Evolutionary conservation across 2,797 vertebrate species (phyloP), one percentile per base, ranked within the genome.

Genomic region (Vireo griseus): DNA sequence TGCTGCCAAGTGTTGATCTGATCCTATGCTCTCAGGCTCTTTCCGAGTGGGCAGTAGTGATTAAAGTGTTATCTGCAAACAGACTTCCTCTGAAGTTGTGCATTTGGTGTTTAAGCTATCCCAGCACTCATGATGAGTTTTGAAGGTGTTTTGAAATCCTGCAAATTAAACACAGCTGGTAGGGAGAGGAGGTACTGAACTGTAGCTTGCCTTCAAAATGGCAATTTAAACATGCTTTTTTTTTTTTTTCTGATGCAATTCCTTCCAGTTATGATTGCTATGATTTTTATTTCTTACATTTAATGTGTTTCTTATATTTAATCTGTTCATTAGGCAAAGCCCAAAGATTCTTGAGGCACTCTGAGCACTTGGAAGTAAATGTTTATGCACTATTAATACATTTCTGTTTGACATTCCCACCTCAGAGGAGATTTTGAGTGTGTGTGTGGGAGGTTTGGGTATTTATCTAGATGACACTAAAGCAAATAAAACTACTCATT

Each of bases 1-100:
- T 66, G 39, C 33, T 63, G 19, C 26, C 71, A 52, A 0, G 0
- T 35, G 62, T 25, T 1, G 0, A 12, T 39, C 40, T 75, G 24
- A 63, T 57, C 29, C 16, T 42, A 6, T 10, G 6, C 33, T 72
- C 71, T 45, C 37, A 29, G 50, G 31, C 21, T 72, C 62, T 25
- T 86, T 77, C n/a, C 85, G 39, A 65, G 48, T 16, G 13, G 24
- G 31, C 33, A 39, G 19, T 10, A 18, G 10, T 42, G 45, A 26
- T 29, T 50, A 11, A 79, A 63, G 39, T 6, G 37, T 67, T 79
- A 42, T 9, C 92, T 67, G 29, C 63, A 79, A 74, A 55, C 29
- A 54, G 79, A 62, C n/a, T 44, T 62, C 44, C 39, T 73, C 62
- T 37, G 62, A 63, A 75, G 40, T 8, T 67, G 17, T 58, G 54